Percentiles rank a stretch among this genome's conserved stretches.
Evolutionary conservation across 2,888 invertebrate genomes (phyloP).

Genomic region (Tanytarsus gracilentus): DNA sequence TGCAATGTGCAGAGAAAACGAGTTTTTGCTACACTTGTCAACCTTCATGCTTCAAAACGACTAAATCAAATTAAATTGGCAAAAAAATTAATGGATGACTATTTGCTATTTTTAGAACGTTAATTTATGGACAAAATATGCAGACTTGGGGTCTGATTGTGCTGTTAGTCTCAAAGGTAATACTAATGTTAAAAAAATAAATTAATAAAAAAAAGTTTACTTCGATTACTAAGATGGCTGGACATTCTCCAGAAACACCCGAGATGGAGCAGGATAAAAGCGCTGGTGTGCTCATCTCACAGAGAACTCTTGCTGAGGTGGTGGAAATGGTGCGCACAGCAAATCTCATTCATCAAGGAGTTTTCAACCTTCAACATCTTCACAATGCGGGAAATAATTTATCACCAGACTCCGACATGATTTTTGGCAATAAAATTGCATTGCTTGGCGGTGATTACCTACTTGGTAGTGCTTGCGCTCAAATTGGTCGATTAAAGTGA

Average conservation of each 20-base stretch:
- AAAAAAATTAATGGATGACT: no score
- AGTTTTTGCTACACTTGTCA: no score
- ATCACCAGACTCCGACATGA: slow-evolving; percentile 64
- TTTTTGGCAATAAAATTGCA: slow-evolving; percentile 92
- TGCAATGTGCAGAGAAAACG: no score
- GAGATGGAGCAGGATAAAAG: slow-evolving; percentile 80
- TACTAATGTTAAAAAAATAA: no score
- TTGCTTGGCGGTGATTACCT: slow-evolving; percentile 87
- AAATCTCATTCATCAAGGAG: slow-evolving; percentile 78
- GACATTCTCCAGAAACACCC: slow-evolving; percentile 67
- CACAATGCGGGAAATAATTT: slow-evolving; percentile 47
- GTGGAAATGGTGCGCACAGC: slow-evolving; percentile 94
- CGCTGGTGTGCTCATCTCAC: slow-evolving; percentile 78
- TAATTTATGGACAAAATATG: slow-evolving; percentile 75
- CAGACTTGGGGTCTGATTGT: slow-evolving; percentile 85
- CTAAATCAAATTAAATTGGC: no score
- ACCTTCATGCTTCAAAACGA: no score
- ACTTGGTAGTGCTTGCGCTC: slow-evolving; percentile 78
- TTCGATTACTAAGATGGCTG: slow-evolving; percentile 83
- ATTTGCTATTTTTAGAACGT: slow-evolving; percentile 32
- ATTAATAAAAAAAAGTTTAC: no score
- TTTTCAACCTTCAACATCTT: slow-evolving; percentile 68
- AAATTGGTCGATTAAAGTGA: slow-evolving; percentile 61
- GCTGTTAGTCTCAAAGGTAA: no score
- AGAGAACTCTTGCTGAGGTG: slow-evolving; percentile 84